phyloP scores from a whole-genome alignment of 2,113 vertebrate genomes.

The Micronisus gabar region DNA sequence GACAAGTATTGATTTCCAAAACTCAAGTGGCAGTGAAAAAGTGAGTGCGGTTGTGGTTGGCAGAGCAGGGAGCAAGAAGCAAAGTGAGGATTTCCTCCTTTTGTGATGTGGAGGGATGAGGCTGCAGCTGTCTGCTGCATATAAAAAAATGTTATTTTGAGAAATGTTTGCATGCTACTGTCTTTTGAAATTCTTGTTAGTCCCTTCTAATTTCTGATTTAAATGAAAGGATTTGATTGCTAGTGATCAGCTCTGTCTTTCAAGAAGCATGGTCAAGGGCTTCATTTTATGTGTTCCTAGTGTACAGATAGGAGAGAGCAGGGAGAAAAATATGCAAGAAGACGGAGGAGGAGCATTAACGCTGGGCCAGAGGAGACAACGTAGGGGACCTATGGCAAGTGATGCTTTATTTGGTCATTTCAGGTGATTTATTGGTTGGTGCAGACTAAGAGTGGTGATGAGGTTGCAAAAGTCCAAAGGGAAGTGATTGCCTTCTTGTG shows the following conservation, averaged over 20 bases:
- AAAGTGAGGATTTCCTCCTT: not conserved
- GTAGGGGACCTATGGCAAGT: not conserved
- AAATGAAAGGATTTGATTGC: constrained; percentile 15
- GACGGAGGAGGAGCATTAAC: not conserved
- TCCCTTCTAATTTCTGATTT: not conserved
- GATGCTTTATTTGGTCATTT: not conserved
- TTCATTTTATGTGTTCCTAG: not conserved
- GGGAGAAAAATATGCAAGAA: not conserved
- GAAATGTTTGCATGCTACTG: not conserved
- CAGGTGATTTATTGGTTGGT: not conserved
- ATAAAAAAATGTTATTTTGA: not conserved
- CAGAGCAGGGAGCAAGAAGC: not conserved
- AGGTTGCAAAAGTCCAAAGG: not conserved
- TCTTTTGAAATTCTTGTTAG: not conserved
- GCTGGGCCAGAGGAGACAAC: not conserved
- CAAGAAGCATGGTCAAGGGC: not conserved
- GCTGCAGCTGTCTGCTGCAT: not conserved
- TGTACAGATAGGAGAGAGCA: not conserved
- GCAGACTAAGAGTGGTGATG: not conserved
- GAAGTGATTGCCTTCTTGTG: not conserved
- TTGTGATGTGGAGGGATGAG: not conserved
- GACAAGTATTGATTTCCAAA: constrained; percentile 15
- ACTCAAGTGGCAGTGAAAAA: not conserved
- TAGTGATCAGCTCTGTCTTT: constrained; percentile 1
- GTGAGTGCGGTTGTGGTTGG: not conserved